phyloP scores from a whole-genome alignment of 2,797 vertebrate species.

The Avahi laniger region DNA sequence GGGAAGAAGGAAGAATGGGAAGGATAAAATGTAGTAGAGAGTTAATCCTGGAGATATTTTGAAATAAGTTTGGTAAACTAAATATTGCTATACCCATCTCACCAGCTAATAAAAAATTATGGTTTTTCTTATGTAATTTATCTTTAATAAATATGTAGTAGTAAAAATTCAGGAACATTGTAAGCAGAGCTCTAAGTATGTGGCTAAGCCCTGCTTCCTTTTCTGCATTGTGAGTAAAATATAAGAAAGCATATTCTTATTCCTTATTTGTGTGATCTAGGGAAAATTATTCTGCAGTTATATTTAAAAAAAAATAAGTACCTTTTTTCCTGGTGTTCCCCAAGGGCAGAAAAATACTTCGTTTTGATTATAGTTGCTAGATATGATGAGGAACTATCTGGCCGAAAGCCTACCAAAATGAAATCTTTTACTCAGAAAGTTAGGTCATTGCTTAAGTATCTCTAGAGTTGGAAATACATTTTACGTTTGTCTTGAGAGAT shows the following conservation, averaged over 20 bases:
- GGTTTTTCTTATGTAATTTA: not conserved
- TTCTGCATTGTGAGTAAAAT: constrained; percentile 19
- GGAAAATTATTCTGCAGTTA: not conserved
- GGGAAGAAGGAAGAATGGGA: not conserved
- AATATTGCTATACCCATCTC: not conserved
- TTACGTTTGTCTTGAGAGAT: not conserved
- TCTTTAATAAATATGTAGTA: constrained; percentile 24
- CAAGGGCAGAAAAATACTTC: constrained; percentile 25
- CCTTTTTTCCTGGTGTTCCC: not conserved
- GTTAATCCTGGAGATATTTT: constrained; percentile 25
- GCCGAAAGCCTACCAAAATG: not conserved
- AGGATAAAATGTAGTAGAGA: not conserved
- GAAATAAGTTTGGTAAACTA: constrained; percentile 35
- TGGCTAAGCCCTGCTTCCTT: not conserved
- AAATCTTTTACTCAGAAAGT: constrained; percentile 9
- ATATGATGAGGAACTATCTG: not conserved
- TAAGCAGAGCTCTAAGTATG: not conserved
- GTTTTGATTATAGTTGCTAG: constrained; percentile 37
- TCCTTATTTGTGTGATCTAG: constrained; percentile 23
- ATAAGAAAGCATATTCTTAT: not conserved
- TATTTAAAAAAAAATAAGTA: not conserved
- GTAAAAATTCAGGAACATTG: not conserved
- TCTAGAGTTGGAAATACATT: constrained; percentile 6
- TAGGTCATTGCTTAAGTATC: not conserved
- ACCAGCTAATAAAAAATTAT: not conserved